Percentiles rank a stretch among this genome's conserved stretches.
Evolutionary conservation across 2,113 vertebrate genomes (phyloP).

Genomic region (Carollia perspicillata): DNA sequence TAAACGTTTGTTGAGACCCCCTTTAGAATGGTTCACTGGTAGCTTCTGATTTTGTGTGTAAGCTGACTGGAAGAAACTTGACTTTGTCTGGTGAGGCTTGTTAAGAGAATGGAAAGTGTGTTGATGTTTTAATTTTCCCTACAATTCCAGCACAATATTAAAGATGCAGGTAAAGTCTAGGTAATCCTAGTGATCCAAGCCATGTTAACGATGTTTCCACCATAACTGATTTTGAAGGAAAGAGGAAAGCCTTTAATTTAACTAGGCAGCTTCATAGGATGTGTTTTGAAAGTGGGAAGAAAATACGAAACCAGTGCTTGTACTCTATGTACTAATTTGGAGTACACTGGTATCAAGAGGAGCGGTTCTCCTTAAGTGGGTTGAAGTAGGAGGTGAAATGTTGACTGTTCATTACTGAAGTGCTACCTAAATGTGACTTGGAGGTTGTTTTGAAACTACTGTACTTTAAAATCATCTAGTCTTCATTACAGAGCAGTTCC

Average conservation of each 20-base stretch:
- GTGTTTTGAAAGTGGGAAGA: not conserved
- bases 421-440: not conserved
- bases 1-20: not conserved
- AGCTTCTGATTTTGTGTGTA: not conserved
- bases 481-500: slow-evolving; percentile 73
- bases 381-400: not conserved
- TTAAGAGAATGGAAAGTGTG: not conserved
- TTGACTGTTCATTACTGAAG: slow-evolving; percentile 31
- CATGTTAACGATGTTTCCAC: not conserved
- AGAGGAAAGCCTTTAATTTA: slow-evolving; percentile 22
- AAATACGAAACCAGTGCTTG: not conserved
- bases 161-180: not conserved
- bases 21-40: not conserved
- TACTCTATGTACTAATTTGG: not conserved
- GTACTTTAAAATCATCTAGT: slow-evolving; percentile 72
- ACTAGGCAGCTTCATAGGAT: not conserved
- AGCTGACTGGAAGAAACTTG: not conserved
- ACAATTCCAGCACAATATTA: not conserved
- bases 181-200: not conserved
- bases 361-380: not conserved
- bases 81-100: not conserved
- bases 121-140: not conserved
- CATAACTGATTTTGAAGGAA: not conserved
- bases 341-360: not conserved
- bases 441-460: slow-evolving; percentile 57